A percentile compares a stretch with the other conserved stretches of the same genome.
Conservation (phyloP, 2,888 invertebrate genomes). For the Aproaerema taeniolella region DNA sequence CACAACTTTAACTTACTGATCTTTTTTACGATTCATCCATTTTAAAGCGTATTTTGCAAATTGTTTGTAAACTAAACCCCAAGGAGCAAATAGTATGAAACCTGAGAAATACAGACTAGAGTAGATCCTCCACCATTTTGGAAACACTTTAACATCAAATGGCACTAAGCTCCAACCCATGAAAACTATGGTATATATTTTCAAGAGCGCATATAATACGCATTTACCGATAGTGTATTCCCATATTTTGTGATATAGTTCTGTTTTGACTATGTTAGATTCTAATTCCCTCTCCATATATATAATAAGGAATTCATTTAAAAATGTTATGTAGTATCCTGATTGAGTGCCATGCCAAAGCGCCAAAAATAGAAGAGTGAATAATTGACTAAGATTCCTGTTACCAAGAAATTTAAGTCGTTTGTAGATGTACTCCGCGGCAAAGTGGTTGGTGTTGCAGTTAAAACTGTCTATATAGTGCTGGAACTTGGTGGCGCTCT, state of each 20-base stretch:
- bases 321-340: slow-evolving; percentile 96
- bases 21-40: slow-evolving; percentile 9
- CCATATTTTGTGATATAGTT: slow-evolving; percentile 63
- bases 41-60: slow-evolving; percentile 22
- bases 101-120: slow-evolving; percentile 82
- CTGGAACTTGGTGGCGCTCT: slow-evolving; percentile 89
- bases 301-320: slow-evolving; percentile 93
- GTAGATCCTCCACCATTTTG: slow-evolving; percentile 82
- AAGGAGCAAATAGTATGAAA: slow-evolving; percentile 80
- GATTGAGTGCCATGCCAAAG: slow-evolving; percentile 97
- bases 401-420: slow-evolving; percentile 93
- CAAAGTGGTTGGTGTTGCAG: slow-evolving; percentile 96
- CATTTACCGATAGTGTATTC: slow-evolving; percentile 47
- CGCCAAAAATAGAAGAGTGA: slow-evolving; percentile 91
- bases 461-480: slow-evolving; percentile 96
- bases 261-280: slow-evolving; percentile 70
- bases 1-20: slow-evolving; percentile 9
- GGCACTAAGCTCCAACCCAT: slow-evolving; percentile 91
- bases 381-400: slow-evolving; percentile 86
- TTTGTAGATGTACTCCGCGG: slow-evolving; percentile 95
- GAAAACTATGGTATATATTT: slow-evolving; percentile 85
- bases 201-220: slow-evolving; percentile 77
- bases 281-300: slow-evolving; percentile 88
- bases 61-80: slow-evolving; percentile 78
- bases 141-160: slow-evolving; percentile 83